Base-by-base conservation (phyloP, 2,113 vertebrate species). In the Serranochromis macrocephalus region DNA sequence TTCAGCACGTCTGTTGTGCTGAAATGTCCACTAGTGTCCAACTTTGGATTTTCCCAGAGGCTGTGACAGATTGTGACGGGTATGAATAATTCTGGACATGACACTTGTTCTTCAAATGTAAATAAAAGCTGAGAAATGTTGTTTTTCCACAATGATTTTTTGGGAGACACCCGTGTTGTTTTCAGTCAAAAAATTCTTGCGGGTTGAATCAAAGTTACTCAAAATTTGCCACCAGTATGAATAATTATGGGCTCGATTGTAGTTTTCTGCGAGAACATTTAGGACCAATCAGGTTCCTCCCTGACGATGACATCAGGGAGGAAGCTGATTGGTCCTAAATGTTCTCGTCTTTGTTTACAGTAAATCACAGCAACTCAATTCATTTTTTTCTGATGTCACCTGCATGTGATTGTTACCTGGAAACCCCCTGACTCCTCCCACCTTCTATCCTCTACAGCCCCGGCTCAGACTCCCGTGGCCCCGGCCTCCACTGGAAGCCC, bases 401-500 rank as follows among this genome's bases (percentile, higher is more conserved):
- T 68, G 63, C 19, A 7, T 38, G 10, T 38, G 1, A 19, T 31
- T 66, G 61, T 40, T 8, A 68, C 66, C 6, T 75, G 68, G 3
- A 33, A 78, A n/a, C 17, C 45, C 73, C 10, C 73, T n/a, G 45
- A 78, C 73, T 33, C 73, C 73, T 49, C 16, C 21, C 19, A 47
- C 5, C 7, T 75, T 49, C 7, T 5, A 7, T 26, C 7, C 93
- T n/a, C 83, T 7, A 40, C 91, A 84, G 93, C 95, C 2, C 36
- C 96, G 0, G 97, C 97, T 51, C 93, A 85, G 81, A 88, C 92
- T 7, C 92, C 94, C 0, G 75, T 87, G 87, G 85, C 83, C 26
- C 92, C 93, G 1, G 87, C 94, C 49, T 88, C 94, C 3, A 88
- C 83, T 3, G 92, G 92, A 58, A 95, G 92, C 49, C 94, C 97